Evolutionary conservation across 2,888 invertebrate species (phyloP).

Genomic region (Branchinecta sandiegonensis): DNA sequence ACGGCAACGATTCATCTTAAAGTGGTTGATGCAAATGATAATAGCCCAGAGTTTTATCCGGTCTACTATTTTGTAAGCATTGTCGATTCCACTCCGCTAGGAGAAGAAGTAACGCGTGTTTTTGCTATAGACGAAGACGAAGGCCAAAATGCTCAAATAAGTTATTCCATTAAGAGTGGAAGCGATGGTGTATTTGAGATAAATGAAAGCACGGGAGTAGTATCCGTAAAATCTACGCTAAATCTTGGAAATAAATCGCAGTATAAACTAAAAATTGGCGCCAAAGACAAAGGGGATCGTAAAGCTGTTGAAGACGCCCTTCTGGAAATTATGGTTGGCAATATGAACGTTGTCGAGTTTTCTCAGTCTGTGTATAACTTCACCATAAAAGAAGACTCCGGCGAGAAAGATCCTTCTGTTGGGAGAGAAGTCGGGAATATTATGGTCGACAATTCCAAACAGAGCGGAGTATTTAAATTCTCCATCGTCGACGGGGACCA

Average conservation of each 20-base stretch:
- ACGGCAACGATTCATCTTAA: constrained; percentile 68
- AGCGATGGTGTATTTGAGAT: constrained; percentile 64
- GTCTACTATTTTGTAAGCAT: constrained; percentile 64
- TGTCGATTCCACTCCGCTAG: constrained; percentile 47
- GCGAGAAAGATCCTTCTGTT: constrained; percentile 42
- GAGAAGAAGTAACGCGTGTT: constrained; percentile 54
- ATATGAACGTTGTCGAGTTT: constrained; percentile 50
- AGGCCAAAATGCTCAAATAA: constrained; percentile 68
- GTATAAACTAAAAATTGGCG: constrained; percentile 58
- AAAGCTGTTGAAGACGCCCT: constrained; percentile 55
- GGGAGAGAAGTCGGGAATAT: constrained; percentile 65
- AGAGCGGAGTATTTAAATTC: constrained; percentile 43
- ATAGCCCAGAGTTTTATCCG: constrained; percentile 81
- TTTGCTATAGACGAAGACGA: constrained; percentile 71
- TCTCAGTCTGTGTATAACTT: constrained; percentile 65
- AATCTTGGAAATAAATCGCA: constrained; percentile 47
- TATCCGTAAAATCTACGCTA: constrained; percentile 51
- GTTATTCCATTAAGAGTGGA: constrained; percentile 60
- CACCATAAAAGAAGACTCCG: constrained; percentile 64
- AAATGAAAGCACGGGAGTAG: constrained; percentile 59
- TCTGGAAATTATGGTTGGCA: constrained; percentile 40
- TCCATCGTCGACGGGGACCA: constrained; percentile 67
- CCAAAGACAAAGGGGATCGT: constrained; percentile 63
- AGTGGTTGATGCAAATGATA: constrained; percentile 79
- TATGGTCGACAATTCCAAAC: constrained; percentile 26